Percentiles rank a stretch among this genome's conserved stretches.
These are phyloP conservation scores for Sitta carolinensis DNA, from an alignment of 2,797 vertebrate genomes.

Conservation along the genomic window DNA sequence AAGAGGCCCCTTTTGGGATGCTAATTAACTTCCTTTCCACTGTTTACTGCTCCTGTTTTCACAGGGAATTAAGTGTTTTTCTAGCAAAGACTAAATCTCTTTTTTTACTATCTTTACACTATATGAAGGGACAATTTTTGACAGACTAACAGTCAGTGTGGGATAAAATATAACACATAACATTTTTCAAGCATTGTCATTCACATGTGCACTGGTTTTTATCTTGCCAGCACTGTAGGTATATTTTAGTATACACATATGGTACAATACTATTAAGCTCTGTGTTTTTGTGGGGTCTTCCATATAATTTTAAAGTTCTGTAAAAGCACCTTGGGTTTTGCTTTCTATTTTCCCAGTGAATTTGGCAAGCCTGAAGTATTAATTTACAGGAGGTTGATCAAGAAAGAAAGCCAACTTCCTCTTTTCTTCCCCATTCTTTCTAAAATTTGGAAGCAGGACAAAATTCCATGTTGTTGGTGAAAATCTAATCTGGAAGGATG, in stretches of 20 bases:
- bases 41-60: conserved; percentile 54
- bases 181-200: background rate
- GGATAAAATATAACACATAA: background rate
- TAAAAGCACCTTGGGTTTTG: background rate
- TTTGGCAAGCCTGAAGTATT: background rate
- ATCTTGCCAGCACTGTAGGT: background rate
- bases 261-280: background rate
- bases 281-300: background rate
- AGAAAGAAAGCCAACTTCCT: background rate
- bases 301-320: background rate
- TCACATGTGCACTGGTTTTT: background rate
- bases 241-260: background rate
- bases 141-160: background rate
- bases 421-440: background rate
- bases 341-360: background rate
- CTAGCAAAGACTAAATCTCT: background rate
- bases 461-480: background rate
- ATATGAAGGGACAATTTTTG: background rate
- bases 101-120: background rate
- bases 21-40: conserved; percentile 64
- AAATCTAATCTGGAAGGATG: background rate
- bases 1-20: conserved; percentile 55
- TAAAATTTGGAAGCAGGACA: background rate
- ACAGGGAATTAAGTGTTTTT: conserved; percentile 21
- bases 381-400: background rate